Percentiles rank a stretch among this genome's conserved stretches.
These are phyloP conservation scores for Sebastes steindachneri DNA, from an alignment of 2,797 vertebrate species.

Conservation along the genomic window DNA sequence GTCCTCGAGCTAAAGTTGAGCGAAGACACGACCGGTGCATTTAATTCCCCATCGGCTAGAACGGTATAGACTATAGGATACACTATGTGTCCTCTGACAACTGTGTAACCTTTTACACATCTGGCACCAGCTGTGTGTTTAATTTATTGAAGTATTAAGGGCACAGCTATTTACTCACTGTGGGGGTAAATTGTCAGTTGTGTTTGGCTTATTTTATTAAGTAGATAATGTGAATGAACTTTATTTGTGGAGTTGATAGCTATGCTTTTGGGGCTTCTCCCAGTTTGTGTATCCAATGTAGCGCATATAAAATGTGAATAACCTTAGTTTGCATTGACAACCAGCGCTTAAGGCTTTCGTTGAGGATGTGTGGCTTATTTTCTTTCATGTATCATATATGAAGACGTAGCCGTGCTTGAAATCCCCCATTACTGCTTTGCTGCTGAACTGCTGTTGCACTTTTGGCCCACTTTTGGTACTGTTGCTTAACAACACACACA, in stretches of 20 bases:
- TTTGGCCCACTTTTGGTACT: constrained; percentile 9
- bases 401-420: background rate
- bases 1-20: constrained; percentile 52
- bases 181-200: constrained; percentile 20
- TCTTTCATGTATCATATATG: constrained; percentile 12
- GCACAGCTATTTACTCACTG: constrained; percentile 10
- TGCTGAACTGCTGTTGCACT: constrained; percentile 7
- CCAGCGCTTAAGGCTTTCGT: background rate
- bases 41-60: constrained; percentile 27
- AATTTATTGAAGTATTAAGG: background rate
- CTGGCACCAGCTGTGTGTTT: constrained; percentile 2
- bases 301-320: background rate
- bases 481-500: background rate
- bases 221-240: constrained; percentile 30
- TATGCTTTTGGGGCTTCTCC: constrained; percentile 16
- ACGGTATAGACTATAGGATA: constrained; percentile 38
- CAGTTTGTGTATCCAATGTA: constrained; percentile 11
- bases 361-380: background rate
- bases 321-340: constrained; percentile 9
- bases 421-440: background rate
- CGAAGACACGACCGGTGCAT: constrained; percentile 23
- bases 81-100: constrained; percentile 32
- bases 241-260: constrained; percentile 14
- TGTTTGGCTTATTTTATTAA: constrained; percentile 14
- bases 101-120: constrained; percentile 25